Evolutionary conservation across 2,888 invertebrate species (phyloP).

Genomic region (Nebria brevicollis): DNA sequence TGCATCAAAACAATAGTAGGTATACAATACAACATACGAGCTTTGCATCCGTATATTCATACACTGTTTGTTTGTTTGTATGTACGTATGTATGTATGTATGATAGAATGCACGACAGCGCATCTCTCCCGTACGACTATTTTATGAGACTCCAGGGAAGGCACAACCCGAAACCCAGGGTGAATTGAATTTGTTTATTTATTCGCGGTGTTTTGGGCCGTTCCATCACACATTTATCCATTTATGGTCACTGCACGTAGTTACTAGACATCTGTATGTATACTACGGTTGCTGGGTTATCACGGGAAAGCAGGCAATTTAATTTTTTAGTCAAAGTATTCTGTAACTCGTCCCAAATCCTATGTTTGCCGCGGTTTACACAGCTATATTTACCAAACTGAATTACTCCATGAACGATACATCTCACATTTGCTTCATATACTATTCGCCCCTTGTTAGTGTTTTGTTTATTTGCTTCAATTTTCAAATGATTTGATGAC

Average conservation of each 20-base stretch:
- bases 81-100: neutral
- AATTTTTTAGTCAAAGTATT: neutral
- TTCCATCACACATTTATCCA: slow-evolving; percentile 24
- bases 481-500: too few species aligned
- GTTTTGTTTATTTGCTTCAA: too few species aligned
- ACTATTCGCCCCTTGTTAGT: too few species aligned
- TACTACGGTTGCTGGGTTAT: neutral
- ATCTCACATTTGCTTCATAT: too few species aligned
- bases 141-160: slow-evolving; percentile 33
- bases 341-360: neutral
- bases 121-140: slow-evolving; percentile 10
- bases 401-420: too few species aligned
- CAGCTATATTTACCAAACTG: neutral
- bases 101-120: slow-evolving; percentile 19
- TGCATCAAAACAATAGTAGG: neutral
- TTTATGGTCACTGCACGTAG: slow-evolving; percentile 6
- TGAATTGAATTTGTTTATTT: slow-evolving; percentile 40
- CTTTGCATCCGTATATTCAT: neutral
- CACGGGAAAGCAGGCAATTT: neutral
- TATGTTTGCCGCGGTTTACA: neutral
- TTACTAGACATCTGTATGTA: neutral
- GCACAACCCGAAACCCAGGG: slow-evolving; percentile 11
- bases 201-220: slow-evolving; percentile 21
- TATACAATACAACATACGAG: neutral
- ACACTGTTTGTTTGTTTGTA: neutral